Evolutionary conservation across 2,113 vertebrate genomes (phyloP).

Genomic region (Paramormyrops kingsleyae): DNA sequence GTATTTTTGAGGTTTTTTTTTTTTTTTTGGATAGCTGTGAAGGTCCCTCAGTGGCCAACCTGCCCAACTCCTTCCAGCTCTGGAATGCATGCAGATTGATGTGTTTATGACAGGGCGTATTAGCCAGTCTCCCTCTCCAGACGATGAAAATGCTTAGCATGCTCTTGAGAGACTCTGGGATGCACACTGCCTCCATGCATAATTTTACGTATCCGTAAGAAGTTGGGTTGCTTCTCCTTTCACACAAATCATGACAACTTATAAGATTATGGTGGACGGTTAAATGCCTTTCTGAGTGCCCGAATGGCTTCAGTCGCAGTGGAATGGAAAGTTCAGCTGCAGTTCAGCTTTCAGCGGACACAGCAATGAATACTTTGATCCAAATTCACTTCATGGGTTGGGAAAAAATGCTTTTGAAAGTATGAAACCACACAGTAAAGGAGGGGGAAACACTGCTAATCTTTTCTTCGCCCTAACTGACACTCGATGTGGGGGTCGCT

Average conservation of each 20-base stretch:
- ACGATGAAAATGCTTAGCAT: neutral
- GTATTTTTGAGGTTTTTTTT: neutral
- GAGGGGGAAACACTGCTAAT: constrained; percentile 14
- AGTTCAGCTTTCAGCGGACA: constrained; percentile 44
- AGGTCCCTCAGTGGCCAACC: neutral
- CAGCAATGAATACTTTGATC: constrained; percentile 27
- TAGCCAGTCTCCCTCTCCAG: neutral
- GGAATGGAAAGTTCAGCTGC: constrained; percentile 47
- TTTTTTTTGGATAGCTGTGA: neutral
- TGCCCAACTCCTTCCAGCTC: neutral
- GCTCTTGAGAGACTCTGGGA: neutral
- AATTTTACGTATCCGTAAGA: neutral
- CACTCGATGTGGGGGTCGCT: constrained; percentile 32
- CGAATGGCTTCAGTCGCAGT: constrained; percentile 13
- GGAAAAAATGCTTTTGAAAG: constrained; percentile 16
- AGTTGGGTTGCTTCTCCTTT: neutral
- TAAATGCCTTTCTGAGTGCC: neutral
- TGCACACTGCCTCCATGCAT: neutral
- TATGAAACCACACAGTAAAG: constrained; percentile 36
- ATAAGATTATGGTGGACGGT: neutral
- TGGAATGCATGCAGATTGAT: constrained; percentile 7
- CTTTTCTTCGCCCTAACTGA: constrained; percentile 45
- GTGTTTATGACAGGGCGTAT: constrained; percentile 10
- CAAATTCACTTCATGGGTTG: constrained; percentile 22
- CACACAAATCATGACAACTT: constrained; percentile 4